A percentile compares a stretch with the other conserved stretches of the same genome.
Evolutionary conservation across 2,113 vertebrate genomes (phyloP).

Genomic region (Lota lota): DNA sequence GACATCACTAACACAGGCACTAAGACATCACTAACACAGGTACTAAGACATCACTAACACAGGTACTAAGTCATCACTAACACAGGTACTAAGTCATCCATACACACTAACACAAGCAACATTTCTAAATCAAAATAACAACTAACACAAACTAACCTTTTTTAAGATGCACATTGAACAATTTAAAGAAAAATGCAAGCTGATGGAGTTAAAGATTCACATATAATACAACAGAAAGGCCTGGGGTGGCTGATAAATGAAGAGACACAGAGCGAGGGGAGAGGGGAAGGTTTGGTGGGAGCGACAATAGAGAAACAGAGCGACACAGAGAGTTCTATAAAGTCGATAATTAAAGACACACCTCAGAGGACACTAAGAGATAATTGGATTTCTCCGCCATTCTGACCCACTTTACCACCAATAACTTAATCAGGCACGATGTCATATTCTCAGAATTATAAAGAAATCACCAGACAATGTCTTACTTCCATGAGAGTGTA

Average conservation of each 20-base stretch:
- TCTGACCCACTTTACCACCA: conserved; percentile 62
- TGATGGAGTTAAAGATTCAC: no score
- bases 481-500: conserved; percentile 25
- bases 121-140: no score
- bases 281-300: conserved; percentile 14
- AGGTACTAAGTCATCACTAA: no score
- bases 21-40: no score
- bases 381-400: conserved; percentile 64
- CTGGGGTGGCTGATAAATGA: background rate
- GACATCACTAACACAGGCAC: no score
- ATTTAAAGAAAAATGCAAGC: no score
- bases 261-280: conserved; percentile 16
- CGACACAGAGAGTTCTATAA: conserved; percentile 61
- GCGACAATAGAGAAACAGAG: conserved; percentile 17
- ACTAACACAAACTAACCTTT: no score
- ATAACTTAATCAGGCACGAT: conserved; percentile 56
- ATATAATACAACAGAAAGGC: no score
- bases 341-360: conserved; percentile 70
- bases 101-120: no score
- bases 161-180: no score
- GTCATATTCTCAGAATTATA: conserved; percentile 27
- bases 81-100: no score
- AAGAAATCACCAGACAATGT: conserved; percentile 31
- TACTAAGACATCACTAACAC: no score
- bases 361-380: conserved; percentile 47